phyloP scores from a whole-genome alignment of 2,797 vertebrate genomes.

The Crax fasciolata region DNA sequence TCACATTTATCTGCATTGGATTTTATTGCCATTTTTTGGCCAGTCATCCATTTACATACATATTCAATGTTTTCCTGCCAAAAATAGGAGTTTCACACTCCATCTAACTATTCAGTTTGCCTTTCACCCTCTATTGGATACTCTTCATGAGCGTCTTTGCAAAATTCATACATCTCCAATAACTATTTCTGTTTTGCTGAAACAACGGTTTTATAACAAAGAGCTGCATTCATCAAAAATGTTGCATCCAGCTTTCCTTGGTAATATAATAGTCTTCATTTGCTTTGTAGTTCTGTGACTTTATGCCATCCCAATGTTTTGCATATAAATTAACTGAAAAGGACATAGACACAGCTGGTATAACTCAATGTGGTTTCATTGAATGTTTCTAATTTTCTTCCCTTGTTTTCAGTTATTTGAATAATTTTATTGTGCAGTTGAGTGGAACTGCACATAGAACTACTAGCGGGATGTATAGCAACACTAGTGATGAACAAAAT shows the following conservation, averaged over 20 bases:
- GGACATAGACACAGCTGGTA: constrained; percentile 34
- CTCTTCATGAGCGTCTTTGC: neutral
- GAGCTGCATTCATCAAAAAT: constrained; percentile 29
- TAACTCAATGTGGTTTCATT: constrained; percentile 8
- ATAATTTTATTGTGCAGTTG: neutral
- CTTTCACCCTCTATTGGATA: neutral
- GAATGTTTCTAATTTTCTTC: constrained; percentile 52
- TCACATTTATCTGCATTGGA: neutral
- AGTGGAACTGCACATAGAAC: neutral
- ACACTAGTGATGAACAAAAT: neutral
- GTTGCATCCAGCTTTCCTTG: constrained; percentile 19
- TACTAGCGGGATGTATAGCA: neutral
- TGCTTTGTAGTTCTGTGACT: constrained; percentile 53
- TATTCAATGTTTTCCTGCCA: neutral
- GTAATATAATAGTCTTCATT: constrained; percentile 23
- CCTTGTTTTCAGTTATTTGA: constrained; percentile 32
- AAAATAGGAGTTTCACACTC: neutral
- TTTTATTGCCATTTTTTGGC: neutral
- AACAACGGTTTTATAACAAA: constrained; percentile 14
- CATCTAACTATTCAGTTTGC: neutral
- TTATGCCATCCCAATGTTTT: neutral
- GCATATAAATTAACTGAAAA: constrained; percentile 55
- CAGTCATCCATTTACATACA: neutral
- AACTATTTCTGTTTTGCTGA: constrained; percentile 40
- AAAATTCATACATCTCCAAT: neutral